phyloP scores from a whole-genome alignment of 2,113 vertebrate species.

The Bettongia penicillata region DNA sequence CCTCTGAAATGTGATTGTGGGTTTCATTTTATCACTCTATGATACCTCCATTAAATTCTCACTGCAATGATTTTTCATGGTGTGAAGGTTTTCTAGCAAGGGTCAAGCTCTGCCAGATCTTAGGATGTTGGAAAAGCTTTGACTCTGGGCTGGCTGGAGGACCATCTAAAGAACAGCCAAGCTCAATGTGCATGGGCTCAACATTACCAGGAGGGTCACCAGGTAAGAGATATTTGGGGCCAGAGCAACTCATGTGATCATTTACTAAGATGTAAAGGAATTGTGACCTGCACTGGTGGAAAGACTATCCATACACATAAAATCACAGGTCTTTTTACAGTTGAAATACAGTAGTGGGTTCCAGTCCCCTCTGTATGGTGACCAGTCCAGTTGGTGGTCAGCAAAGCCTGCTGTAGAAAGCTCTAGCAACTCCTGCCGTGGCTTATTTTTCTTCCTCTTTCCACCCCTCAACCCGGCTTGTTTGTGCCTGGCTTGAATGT shows the following conservation, averaged over 20 bases:
- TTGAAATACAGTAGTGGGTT: background rate
- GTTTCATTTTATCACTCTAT: background rate
- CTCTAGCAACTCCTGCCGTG: background rate
- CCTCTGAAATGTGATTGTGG: background rate
- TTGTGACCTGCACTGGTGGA: background rate
- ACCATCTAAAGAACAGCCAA: background rate
- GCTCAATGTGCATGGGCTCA: background rate
- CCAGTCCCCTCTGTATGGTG: background rate
- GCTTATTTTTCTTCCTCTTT: constrained; percentile 33
- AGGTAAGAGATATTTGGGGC: background rate
- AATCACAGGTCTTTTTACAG: background rate
- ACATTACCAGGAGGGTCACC: background rate
- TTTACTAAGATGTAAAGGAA: background rate
- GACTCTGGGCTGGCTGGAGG: background rate
- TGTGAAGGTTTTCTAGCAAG: background rate
- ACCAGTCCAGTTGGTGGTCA: constrained; percentile 10
- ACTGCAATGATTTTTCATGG: background rate
- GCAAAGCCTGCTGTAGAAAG: constrained; percentile 20
- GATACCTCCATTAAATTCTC: background rate
- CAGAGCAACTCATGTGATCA: background rate
- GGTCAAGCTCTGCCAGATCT: background rate
- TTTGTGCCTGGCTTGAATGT: constrained; percentile 70
- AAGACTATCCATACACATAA: background rate
- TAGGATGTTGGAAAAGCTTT: background rate
- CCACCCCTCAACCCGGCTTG: constrained; percentile 67